phyloP scores from a whole-genome alignment of 2,888 invertebrate genomes.

The Troglohyphantes excavatus region DNA sequence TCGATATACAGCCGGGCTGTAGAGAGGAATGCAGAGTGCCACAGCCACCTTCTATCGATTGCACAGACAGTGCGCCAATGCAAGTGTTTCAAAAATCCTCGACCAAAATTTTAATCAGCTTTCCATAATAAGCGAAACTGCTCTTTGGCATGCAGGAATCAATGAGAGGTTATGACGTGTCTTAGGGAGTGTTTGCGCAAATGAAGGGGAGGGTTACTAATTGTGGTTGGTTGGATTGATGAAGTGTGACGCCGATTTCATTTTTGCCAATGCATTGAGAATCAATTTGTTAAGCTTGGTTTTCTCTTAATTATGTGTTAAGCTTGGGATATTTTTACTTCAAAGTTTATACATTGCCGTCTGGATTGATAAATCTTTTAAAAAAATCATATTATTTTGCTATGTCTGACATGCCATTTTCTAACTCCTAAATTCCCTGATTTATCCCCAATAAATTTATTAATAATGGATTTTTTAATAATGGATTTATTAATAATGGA shows the following conservation, averaged over 20 bases:
- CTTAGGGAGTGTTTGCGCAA: not conserved
- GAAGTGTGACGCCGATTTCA: not conserved
- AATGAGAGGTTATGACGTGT: slow-evolving; percentile 32
- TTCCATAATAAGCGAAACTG: slow-evolving; percentile 26
- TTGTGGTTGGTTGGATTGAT: slow-evolving; percentile 7
- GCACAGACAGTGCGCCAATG: not conserved
- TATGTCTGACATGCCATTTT: no score
- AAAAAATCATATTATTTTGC: no score
- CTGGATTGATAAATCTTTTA: no score
- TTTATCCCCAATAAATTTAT: no score
- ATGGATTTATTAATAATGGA: no score
- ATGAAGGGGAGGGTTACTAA: slow-evolving; percentile 33
- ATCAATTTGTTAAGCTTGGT: no score
- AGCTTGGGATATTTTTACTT: no score
- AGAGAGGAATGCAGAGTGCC: slow-evolving; percentile 32
- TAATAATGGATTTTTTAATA: no score
- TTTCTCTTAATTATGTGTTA: no score
- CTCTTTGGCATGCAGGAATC: slow-evolving; percentile 13
- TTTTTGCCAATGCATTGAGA: no score
- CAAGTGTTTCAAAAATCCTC: slow-evolving; percentile 54
- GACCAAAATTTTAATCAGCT: slow-evolving; percentile 64
- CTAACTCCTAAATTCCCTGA: no score
- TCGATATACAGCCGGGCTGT: slow-evolving; percentile 51
- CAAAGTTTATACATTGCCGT: no score
- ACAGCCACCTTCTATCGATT: slow-evolving; percentile 56